A percentile compares a stretch with the other conserved stretches of the same genome.
These are phyloP conservation scores for Apis dorsata DNA, from an alignment of 1,140 invertebrate species.

Conservation along the genomic window DNA sequence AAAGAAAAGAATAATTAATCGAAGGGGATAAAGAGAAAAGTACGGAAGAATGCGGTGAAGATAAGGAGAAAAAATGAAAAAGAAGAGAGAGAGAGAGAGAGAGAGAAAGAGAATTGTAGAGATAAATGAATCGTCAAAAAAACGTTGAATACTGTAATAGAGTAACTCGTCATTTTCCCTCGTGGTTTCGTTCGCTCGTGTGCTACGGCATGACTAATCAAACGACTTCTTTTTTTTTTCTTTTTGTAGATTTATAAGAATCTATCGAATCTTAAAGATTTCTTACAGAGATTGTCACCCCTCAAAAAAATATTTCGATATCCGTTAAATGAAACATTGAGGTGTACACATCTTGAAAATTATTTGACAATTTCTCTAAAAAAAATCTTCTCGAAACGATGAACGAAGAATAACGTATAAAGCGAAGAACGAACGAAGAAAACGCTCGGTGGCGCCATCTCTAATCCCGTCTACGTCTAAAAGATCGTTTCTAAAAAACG, in stretches of 20 bases:
- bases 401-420: background rate
- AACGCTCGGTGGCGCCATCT: slow-evolving; percentile 32
- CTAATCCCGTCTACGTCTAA: slow-evolving; percentile 9
- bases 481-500: slow-evolving; percentile 37
- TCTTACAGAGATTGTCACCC: no score
- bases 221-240: background rate
- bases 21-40: background rate
- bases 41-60: background rate
- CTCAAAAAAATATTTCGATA: no score
- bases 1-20: background rate
- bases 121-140: slow-evolving; percentile 29
- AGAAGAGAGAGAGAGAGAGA: slow-evolving; percentile 18
- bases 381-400: background rate
- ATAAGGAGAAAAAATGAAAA: slow-evolving; percentile 1
- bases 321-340: no score
- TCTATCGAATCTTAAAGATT: no score
- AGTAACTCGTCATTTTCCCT: slow-evolving; percentile 19
- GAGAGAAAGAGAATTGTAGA: background rate
- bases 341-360: no score
- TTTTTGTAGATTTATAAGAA: background rate
- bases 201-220: background rate
- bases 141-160: slow-evolving; percentile 51
- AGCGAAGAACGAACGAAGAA: slow-evolving; percentile 45
- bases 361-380: background rate
- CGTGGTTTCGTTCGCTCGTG: background rate